A percentile compares a stretch with the other conserved stretches of the same genome.
phyloP scores from a whole-genome alignment of 2,888 invertebrate genomes.

The Epinotia nisella region DNA sequence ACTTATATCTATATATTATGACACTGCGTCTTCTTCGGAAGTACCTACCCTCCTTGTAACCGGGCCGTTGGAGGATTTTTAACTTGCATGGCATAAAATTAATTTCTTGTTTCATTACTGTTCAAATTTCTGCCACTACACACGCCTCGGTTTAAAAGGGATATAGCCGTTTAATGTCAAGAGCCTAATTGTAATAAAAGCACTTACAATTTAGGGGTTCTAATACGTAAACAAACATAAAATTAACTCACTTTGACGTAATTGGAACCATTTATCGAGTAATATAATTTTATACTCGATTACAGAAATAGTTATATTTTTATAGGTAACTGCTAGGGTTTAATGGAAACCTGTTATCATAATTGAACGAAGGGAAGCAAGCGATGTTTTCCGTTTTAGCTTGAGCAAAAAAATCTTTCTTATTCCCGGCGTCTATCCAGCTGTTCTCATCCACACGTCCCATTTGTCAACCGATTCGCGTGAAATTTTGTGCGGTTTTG shows the following conservation, averaged over 20 bases:
- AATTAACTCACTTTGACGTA: neutral
- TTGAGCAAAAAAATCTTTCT: too few species aligned
- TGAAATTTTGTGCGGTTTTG: too few species aligned
- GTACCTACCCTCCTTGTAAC: too few species aligned
- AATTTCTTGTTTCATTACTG: neutral
- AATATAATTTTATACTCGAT: neutral
- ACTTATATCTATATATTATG: too few species aligned
- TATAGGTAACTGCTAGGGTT: neutral
- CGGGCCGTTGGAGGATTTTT: too few species aligned
- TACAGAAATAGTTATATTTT: neutral
- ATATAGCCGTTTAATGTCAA: slow-evolving; percentile 17
- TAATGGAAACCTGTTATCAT: neutral
- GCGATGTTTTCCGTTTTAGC: too few species aligned
- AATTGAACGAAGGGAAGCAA: too few species aligned
- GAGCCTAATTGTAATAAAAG: slow-evolving; percentile 26
- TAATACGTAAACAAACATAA: neutral
- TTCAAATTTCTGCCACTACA: neutral
- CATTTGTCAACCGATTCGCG: too few species aligned
- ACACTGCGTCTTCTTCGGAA: too few species aligned
- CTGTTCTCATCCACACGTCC: too few species aligned
- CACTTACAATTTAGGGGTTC: slow-evolving; percentile 12
- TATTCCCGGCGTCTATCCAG: too few species aligned
- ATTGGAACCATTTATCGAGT: neutral
- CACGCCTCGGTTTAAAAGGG: slow-evolving; percentile 14
- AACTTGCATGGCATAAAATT: too few species aligned